These are phyloP conservation scores for Pontoporia blainvillei DNA, from an alignment of 2,113 vertebrate species.

Conservation along the genomic window DNA sequence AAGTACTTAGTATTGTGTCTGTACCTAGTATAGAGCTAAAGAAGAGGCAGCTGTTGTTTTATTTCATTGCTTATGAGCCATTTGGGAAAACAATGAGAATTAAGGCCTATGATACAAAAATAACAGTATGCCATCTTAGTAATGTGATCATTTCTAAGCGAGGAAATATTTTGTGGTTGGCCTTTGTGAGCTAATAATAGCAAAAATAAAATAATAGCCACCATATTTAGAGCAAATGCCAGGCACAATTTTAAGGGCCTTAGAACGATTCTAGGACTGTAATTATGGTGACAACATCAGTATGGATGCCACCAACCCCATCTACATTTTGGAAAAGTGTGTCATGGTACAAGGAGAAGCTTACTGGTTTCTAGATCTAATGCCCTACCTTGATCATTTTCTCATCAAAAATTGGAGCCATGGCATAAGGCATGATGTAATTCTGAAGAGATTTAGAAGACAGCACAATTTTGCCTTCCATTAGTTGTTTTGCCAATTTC, in stretches of 20 bases:
- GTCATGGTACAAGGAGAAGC: neutral
- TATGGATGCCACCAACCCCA: neutral
- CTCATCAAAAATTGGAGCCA: constrained; percentile 89
- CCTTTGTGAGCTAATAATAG: neutral
- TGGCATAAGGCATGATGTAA: constrained; percentile 96
- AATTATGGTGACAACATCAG: neutral
- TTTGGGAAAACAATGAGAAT: constrained; percentile 10
- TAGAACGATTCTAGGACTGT: neutral
- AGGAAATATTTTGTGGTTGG: neutral
- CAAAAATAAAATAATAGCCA: neutral
- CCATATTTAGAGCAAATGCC: neutral
- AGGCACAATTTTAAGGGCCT: neutral
- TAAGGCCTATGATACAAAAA: neutral
- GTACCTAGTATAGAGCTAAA: neutral
- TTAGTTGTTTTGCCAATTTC: constrained; percentile 92
- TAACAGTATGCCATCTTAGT: neutral
- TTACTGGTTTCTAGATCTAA: neutral
- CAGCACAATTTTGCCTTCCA: constrained; percentile 85
- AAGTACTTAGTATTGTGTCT: neutral
- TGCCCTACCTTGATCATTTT: constrained; percentile 93
- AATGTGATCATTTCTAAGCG: neutral
- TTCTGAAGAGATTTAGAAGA: constrained; percentile 92
- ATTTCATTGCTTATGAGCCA: neutral
- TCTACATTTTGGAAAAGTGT: neutral
- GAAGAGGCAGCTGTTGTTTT: neutral